A percentile compares a stretch with the other conserved stretches of the same genome.
Evolutionary conservation across 2,888 invertebrate genomes (phyloP).

Genomic region (Drosophila anomalata): DNA sequence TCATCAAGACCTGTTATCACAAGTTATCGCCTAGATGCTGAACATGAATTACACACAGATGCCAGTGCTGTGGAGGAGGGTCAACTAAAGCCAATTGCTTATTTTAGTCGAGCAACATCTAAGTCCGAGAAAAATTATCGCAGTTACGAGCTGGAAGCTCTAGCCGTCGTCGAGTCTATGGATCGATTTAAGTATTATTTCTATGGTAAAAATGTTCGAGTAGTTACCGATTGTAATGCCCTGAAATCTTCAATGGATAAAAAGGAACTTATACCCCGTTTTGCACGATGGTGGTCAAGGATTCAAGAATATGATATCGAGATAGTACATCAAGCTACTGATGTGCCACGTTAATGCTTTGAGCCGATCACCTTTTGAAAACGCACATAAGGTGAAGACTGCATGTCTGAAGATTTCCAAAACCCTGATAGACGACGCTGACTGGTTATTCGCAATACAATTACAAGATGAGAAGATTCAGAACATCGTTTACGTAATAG

Average conservation of each 20-base stretch:
- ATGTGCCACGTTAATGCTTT: constrained; percentile 31
- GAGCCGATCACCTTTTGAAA: background rate
- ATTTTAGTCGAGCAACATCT: constrained; percentile 5
- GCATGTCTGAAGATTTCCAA: constrained; percentile 22
- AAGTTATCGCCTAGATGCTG: constrained; percentile 13
- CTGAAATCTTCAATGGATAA: background rate
- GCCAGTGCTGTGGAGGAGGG: constrained; percentile 13
- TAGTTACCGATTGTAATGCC: background rate
- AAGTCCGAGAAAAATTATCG: constrained; percentile 8
- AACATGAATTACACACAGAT: constrained; percentile 13
- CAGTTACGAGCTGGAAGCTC: constrained; percentile 13
- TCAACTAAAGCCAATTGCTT: background rate
- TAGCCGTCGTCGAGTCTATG: constrained; percentile 14
- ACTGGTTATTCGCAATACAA: constrained; percentile 52
- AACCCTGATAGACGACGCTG: constrained; percentile 18
- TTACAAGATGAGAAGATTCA: constrained; percentile 29
- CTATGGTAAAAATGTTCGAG: constrained; percentile 8
- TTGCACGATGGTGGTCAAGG: constrained; percentile 55
- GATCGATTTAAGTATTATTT: constrained; percentile 22
- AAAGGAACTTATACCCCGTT: background rate
- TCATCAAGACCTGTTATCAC: constrained; percentile 1
- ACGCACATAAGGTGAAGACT: constrained; percentile 37
- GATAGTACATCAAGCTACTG: constrained; percentile 20
- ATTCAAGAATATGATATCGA: constrained; percentile 1
- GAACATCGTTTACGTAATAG: constrained; percentile 8